Conservation (phyloP, 2,113 vertebrate genomes). For the Sterrhoptilus dennistouni region DNA sequence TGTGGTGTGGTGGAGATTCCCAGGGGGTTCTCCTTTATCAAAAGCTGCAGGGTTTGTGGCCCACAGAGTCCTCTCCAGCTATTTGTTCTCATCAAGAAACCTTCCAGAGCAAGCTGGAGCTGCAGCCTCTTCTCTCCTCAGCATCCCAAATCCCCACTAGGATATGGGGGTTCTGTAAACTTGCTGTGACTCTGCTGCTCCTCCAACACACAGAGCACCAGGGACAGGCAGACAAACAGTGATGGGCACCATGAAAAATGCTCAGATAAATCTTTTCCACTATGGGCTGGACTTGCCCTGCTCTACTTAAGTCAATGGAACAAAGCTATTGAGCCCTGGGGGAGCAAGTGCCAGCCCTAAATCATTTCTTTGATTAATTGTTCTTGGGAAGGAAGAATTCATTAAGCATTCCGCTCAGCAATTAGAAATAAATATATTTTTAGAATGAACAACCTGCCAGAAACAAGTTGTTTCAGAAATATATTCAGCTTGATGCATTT, state of each 20-base stretch:
- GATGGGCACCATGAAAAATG: slow-evolving; percentile 4
- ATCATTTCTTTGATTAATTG: slow-evolving; percentile 63
- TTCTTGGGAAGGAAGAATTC: slow-evolving; percentile 58
- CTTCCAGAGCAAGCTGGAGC: neutral
- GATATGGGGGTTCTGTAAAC: neutral
- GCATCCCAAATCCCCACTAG: neutral
- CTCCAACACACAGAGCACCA: neutral
- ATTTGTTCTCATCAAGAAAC: neutral
- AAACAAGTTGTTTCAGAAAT: slow-evolving; percentile 62
- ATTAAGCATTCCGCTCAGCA: slow-evolving; percentile 56
- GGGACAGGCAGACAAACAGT: neutral
- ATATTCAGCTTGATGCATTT: slow-evolving; percentile 34
- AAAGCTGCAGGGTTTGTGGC: neutral
- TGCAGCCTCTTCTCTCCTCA: neutral
- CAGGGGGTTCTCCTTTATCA: neutral
- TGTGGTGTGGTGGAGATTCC: neutral
- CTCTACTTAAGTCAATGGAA: slow-evolving; percentile 54
- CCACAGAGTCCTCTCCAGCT: neutral
- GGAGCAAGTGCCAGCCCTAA: slow-evolving; percentile 35
- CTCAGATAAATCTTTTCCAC: neutral
- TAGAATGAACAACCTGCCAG: slow-evolving; percentile 58
- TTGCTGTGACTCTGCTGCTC: neutral
- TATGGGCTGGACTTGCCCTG: neutral
- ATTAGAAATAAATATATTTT: slow-evolving; percentile 69
- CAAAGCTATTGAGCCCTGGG: slow-evolving; percentile 23